Percentiles rank a stretch among this genome's conserved stretches.
Evolutionary conservation across 2,113 vertebrate genomes (phyloP).

Genomic region (Istiophorus platypterus): DNA sequence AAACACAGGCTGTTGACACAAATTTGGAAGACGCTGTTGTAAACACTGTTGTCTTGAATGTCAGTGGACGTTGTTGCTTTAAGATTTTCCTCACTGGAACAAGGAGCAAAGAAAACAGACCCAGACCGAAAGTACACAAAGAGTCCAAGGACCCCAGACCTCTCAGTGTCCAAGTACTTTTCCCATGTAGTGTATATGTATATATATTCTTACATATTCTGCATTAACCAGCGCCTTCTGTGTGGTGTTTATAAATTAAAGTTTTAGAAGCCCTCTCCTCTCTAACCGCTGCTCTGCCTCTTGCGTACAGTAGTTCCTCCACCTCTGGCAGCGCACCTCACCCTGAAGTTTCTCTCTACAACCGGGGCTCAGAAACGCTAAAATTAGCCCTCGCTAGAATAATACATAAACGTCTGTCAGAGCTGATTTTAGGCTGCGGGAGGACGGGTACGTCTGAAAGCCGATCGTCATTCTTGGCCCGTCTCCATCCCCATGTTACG

Average conservation of each 20-base stretch:
- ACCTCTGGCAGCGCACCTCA: conserved; percentile 42
- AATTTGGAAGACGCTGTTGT: too few species aligned
- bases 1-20: neutral
- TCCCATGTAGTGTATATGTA: too few species aligned
- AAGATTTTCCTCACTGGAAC: neutral
- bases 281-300: conserved; percentile 2
- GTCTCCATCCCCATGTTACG: conserved; percentile 56
- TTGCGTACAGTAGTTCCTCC: conserved; percentile 39
- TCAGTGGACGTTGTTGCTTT: neutral
- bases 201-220: too few species aligned
- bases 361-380: conserved; percentile 49
- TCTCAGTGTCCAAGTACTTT: neutral
- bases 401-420: conserved; percentile 75
- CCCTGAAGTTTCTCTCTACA: conserved; percentile 61
- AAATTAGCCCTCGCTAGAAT: conserved; percentile 71
- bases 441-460: conserved; percentile 59
- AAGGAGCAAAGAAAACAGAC: too few species aligned
- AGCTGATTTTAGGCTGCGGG: conserved; percentile 52
- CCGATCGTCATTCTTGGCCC: conserved; percentile 66
- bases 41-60: neutral
- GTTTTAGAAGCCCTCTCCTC: neutral
- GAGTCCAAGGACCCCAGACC: too few species aligned
- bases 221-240: neutral
- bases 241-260: neutral
- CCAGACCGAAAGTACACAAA: neutral